Conservation (phyloP, 2,888 invertebrate species). For the Trichacis sp. region DNA sequence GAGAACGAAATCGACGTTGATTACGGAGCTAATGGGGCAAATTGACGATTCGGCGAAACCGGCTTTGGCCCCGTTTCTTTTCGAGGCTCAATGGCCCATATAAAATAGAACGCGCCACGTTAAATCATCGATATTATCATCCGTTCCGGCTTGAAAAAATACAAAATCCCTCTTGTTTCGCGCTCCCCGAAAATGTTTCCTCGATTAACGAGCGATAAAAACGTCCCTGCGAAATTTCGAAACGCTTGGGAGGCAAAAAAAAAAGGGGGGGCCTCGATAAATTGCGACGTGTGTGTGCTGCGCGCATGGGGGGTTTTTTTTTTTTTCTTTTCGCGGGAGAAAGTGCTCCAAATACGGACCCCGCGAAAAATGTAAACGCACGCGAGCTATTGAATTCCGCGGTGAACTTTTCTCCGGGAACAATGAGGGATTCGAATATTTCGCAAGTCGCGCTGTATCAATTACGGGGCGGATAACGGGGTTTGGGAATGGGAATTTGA, state of each 20-base stretch:
- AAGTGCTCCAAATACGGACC: conserved; percentile 1
- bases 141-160: neutral
- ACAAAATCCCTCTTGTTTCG: neutral
- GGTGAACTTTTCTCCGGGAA: neutral
- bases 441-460: neutral
- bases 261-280: neutral
- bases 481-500: no score
- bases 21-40: conserved; percentile 4
- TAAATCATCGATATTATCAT: neutral
- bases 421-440: neutral
- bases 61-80: neutral
- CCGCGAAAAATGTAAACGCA: neutral
- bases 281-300: neutral
- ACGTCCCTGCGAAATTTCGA: no score
- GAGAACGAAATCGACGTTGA: conserved; percentile 5
- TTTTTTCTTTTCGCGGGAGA: no score
- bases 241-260: neutral
- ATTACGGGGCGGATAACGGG: no score
- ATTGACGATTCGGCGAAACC: conserved; percentile 3
- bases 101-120: neutral
- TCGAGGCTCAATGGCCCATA: neutral
- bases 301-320: no score
- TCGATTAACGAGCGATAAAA: no score
- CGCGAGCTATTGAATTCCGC: neutral
- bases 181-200: neutral